phyloP scores from a whole-genome alignment of 2,888 invertebrate genomes.

The Coelinius sp. region DNA sequence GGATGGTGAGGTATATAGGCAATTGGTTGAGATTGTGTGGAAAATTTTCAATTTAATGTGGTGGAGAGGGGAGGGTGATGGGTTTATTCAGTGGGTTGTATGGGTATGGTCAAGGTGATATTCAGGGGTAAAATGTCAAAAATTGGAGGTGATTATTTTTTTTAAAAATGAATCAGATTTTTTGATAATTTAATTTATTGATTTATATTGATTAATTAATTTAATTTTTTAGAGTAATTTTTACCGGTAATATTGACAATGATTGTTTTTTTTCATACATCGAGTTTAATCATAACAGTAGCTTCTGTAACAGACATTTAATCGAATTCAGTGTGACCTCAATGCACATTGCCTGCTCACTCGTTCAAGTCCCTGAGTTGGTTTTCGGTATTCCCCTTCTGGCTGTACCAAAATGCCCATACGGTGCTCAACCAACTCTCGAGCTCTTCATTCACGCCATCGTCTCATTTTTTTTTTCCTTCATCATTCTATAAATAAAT shows the following conservation, averaged over 20 bases:
- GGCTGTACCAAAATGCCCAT: background rate
- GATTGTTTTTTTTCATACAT: no score
- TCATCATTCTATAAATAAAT: no score
- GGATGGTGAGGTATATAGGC: background rate
- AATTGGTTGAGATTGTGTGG: constrained; percentile 50
- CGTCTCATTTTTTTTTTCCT: background rate
- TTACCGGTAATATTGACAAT: background rate
- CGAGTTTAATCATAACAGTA: background rate
- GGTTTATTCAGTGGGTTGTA: no score
- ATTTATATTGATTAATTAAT: no score
- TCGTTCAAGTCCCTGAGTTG: constrained; percentile 25
- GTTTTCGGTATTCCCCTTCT: background rate
- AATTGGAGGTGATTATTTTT: background rate
- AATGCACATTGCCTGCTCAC: constrained; percentile 26
- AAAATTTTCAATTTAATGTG: constrained; percentile 59
- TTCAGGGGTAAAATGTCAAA: background rate
- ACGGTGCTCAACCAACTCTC: constrained; percentile 24
- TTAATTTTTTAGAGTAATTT: background rate
- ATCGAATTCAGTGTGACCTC: constrained; percentile 10
- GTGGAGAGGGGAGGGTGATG: background rate
- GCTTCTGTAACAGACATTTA: background rate
- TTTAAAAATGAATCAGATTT: background rate
- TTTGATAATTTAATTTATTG: background rate
- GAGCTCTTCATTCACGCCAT: background rate
- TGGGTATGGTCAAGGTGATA: no score